Base-by-base conservation (phyloP, 2,113 vertebrate species). In the Notechis scutatus region DNA sequence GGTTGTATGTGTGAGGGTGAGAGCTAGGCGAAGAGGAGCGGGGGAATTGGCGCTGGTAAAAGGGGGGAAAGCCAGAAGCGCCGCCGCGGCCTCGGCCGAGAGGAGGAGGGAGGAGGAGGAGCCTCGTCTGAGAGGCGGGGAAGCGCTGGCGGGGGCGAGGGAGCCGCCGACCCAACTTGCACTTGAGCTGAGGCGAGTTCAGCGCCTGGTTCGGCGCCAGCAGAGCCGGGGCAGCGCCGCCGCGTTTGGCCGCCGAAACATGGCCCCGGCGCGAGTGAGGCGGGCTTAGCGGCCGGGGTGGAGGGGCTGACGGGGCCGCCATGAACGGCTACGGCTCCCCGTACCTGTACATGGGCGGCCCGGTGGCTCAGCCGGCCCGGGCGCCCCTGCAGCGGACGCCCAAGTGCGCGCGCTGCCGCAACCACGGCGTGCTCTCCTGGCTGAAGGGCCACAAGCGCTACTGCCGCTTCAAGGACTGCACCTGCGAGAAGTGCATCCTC, bases 271-370 rank as follows among this genome's bases (percentile, higher is more conserved):
- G 74, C 34, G 74, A 15, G 15, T 24, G 52, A 21, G 34, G 52
- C 45, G 89, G 89, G 3, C 59, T 7, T 90, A 90, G 45, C 8
- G 90, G 81, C 39, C 11, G 47, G 47, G 8, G 29, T 52, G 12
- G 52, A 88, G 92, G 64, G 85, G 89, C 87, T 47, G n/a, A 74
- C 42, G 45, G 20, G 18, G 59, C 24, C 92, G 96, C 95, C 92
- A 99, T 99, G 99, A 99, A 99, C 95, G 99, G 98, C 94, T 99
- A 99, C 98, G 99, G 99, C 89, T 99, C 99, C 42, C 99, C 99
- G 6, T 99, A 99, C 97, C 97, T 99, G 93, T 99, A 99, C 97
- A 98, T 99, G 98, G 98, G 99, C 96, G 98, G 98, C 93, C 98
- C 99, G 64, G 99, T 99, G 96, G 98, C 99, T 10, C 99, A 99